Evolutionary conservation across 2,888 invertebrate genomes (phyloP).

Genomic region (Agelastica alni): DNA sequence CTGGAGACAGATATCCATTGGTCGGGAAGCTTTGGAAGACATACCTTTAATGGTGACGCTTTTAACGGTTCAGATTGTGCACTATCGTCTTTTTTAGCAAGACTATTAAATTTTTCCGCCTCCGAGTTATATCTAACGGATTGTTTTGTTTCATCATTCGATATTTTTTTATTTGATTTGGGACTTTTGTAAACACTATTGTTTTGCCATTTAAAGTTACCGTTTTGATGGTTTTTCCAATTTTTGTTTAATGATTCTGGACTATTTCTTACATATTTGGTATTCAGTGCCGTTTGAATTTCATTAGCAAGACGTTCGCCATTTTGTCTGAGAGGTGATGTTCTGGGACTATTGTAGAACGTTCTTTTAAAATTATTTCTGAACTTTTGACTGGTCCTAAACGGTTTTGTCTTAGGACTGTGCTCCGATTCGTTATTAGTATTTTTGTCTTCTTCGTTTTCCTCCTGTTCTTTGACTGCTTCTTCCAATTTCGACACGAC

Average conservation of each 20-base stretch:
- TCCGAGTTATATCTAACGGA: conserved; percentile 31
- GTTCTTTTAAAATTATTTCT: conserved; percentile 36
- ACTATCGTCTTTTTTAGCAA: conserved; percentile 11
- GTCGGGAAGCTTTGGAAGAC: conserved; percentile 31
- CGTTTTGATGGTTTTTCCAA: conserved; percentile 35
- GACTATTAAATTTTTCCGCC: conserved; percentile 14
- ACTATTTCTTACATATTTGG: conserved; percentile 19
- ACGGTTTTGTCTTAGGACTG: conserved; percentile 25
- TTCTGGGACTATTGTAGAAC: conserved; percentile 33
- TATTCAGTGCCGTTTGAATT: conserved; percentile 8
- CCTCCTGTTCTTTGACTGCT: conserved; percentile 51
- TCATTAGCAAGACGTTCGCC: conserved; percentile 12
- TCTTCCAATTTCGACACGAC: conserved; percentile 56
- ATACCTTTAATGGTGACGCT: conserved; percentile 3
- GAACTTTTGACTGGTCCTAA: conserved; percentile 29
- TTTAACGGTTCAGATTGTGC: conserved; percentile 5
- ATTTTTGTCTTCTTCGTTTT: conserved; percentile 29
- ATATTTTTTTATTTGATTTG: conserved; percentile 15
- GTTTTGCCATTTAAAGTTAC: conserved; percentile 28
- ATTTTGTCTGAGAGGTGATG: conserved; percentile 31
- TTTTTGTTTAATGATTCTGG: conserved; percentile 32
- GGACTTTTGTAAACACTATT: conserved; percentile 23
- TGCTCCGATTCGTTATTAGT: conserved; percentile 11
- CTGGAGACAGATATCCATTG: conserved; percentile 56
- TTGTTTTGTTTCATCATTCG: conserved; percentile 20